A percentile compares a stretch with the other conserved stretches of the same genome.
Conservation (phyloP, 2,797 vertebrate species). For the Sebastes matsubarae region DNA sequence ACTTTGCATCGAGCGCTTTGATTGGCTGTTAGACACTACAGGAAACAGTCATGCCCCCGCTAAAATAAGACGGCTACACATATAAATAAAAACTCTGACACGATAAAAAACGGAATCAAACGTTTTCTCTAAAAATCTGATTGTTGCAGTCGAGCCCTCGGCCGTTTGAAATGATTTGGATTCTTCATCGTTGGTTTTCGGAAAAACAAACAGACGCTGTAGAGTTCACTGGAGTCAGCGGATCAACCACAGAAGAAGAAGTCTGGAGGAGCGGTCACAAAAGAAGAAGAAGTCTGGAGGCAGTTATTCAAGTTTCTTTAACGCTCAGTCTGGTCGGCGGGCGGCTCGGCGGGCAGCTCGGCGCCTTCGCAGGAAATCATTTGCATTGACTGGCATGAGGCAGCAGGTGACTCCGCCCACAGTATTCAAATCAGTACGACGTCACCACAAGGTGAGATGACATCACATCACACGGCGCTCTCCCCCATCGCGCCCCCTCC, state of each 20-base stretch:
- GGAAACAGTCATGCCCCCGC: constrained; percentile 50
- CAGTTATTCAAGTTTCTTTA: constrained; percentile 69
- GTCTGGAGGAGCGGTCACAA: no score
- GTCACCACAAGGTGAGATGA: constrained; percentile 4
- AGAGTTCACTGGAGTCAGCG: constrained; percentile 33
- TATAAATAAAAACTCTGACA: constrained; percentile 71
- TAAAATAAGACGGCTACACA: constrained; percentile 56
- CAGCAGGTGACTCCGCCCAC: constrained; percentile 30
- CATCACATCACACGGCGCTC: constrained; percentile 88
- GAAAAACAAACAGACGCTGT: constrained; percentile 28
- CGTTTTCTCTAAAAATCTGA: constrained; percentile 23
- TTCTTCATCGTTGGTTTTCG: constrained; percentile 72
- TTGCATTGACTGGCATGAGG: constrained; percentile 96
- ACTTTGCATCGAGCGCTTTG: constrained; percentile 41
- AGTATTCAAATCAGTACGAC: constrained; percentile 2
- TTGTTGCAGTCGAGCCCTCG: constrained; percentile 60
- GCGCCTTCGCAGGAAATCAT: constrained; percentile 65
- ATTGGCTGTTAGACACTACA: constrained; percentile 68
- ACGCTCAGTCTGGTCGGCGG: neutral
- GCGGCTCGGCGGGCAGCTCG: no score
- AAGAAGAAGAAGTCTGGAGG: constrained; percentile 44
- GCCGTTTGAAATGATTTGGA: constrained; percentile 73
- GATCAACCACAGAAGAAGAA: neutral
- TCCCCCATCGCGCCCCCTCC: constrained; percentile 81
- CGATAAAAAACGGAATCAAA: constrained; percentile 72